Base-by-base conservation (phyloP, 2,888 invertebrate species). In the Dorcus parallelipipedus region DNA sequence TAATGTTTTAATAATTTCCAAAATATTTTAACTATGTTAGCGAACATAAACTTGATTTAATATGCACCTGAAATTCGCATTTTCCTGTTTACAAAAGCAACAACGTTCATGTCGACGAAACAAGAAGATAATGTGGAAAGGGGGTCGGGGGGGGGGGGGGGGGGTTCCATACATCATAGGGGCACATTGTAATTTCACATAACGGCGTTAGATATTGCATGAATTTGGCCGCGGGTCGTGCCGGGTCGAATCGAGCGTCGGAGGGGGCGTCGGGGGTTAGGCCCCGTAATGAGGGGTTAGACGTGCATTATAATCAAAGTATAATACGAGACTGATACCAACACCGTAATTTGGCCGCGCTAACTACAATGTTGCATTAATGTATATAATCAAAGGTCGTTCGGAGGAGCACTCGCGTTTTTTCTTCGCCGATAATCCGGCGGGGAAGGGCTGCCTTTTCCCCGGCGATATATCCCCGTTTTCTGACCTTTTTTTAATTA, bases 311-410 rank as follows among this genome's bases (percentile, higher is more conserved):
- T 63, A 65, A 65, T 65, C 63, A 60, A 60, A 51, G 54, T 64
- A 67, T 65, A 67, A 67, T 66, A 58, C 55, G 60, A 60, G 54
- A 56, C 64, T 59, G 65, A 64, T 64, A 64, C 56, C 62, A 60
- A 62, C 63, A 63, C 64, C 58, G 59, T 63, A 66, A 66, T 66
- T 66, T 66, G 53, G 54, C 55, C 47, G 50, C 43, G 52, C 58
- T 60, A 61, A 60, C 62, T 58, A 60, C 63, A 64, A 64, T 59
- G 60, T 59, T 49, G 42, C 17, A 66, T 63, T 66, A 66, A 66
- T 59, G 59, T 51, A 42, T 55, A 59, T 59, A 59, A 59, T 59
- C 59, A 55, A 54, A 51, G 54, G 48, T 52, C 55, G 59, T 59
- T 55, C 41, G 42, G 56, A 41, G 42, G 56, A 41, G 9, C 41